Evolutionary conservation across 1,140 invertebrate species (phyloP).

Genomic region (Diabrotica undecimpunctata): DNA sequence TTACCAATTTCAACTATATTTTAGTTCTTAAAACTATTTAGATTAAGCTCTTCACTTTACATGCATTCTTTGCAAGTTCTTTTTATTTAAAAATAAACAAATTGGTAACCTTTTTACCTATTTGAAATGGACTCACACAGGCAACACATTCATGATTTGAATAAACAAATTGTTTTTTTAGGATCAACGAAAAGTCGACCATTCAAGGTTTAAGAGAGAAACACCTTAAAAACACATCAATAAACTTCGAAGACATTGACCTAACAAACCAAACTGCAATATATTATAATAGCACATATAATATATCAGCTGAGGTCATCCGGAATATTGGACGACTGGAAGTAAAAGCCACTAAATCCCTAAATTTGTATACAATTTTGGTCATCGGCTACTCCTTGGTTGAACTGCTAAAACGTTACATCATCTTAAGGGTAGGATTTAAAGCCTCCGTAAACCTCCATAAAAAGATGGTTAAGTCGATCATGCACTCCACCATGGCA

Average conservation of each 20-base stretch:
- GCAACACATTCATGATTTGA: no score
- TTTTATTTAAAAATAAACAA: no score
- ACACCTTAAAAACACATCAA: slow-evolving; percentile 25
- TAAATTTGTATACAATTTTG: not conserved
- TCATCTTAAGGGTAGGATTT: not conserved
- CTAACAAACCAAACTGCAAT: no score
- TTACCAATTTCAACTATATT: no score
- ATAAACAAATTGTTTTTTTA: no score
- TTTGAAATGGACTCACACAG: no score
- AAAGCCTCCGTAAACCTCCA: slow-evolving; percentile 33
- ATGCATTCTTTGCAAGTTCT: no score
- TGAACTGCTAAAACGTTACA: not conserved
- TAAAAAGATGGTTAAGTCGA: slow-evolving; percentile 28
- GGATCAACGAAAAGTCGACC: slow-evolving; percentile 14
- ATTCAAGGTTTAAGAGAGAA: slow-evolving; percentile 35
- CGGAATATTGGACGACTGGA: not conserved
- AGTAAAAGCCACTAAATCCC: not conserved
- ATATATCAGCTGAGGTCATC: no score
- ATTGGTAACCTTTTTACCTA: no score
- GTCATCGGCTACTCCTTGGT: not conserved
- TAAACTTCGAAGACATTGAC: not conserved
- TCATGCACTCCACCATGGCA: slow-evolving; percentile 33
- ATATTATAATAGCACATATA: no score
- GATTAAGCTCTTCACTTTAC: no score
- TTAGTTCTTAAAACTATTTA: no score